phyloP scores from a whole-genome alignment of 2,113 vertebrate species.

The Zingel zingel region DNA sequence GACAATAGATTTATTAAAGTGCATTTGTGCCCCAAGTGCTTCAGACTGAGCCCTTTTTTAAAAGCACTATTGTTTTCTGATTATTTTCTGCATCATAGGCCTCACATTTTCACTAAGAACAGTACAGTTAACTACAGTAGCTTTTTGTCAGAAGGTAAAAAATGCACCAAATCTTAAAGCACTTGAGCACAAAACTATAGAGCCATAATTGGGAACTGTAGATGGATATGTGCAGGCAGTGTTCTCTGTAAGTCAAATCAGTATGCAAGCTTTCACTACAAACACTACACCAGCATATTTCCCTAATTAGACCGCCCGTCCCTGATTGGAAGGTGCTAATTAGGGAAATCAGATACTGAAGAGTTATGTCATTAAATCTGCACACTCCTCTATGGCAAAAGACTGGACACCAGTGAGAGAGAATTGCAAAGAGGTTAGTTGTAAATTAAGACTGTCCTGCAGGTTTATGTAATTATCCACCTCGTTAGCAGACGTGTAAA shows the following conservation, averaged over 20 bases:
- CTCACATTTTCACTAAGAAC: background rate
- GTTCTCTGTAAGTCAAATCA: background rate
- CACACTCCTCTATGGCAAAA: background rate
- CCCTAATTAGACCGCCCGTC: conserved; percentile 18
- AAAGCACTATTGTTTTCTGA: background rate
- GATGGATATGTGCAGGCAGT: background rate
- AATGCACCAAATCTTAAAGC: background rate
- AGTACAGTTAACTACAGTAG: background rate
- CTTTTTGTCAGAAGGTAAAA: background rate
- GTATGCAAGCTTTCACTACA: conserved; percentile 4
- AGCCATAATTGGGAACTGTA: background rate
- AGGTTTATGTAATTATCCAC: conserved; percentile 35
- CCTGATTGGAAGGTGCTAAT: conserved; percentile 49
- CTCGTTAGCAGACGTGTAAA: conserved; percentile 19
- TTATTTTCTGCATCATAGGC: background rate
- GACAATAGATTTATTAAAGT: background rate
- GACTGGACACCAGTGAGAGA: conserved; percentile 10
- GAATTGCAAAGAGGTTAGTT: conserved; percentile 7
- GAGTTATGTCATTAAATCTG: conserved; percentile 46
- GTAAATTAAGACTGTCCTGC: conserved; percentile 12
- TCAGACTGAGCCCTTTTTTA: background rate
- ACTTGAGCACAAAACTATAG: background rate
- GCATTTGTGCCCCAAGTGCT: background rate
- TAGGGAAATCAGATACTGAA: conserved; percentile 29
- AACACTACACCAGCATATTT: conserved; percentile 37